phyloP scores from a whole-genome alignment of 2,888 invertebrate species.

The Orthosia gothica region DNA sequence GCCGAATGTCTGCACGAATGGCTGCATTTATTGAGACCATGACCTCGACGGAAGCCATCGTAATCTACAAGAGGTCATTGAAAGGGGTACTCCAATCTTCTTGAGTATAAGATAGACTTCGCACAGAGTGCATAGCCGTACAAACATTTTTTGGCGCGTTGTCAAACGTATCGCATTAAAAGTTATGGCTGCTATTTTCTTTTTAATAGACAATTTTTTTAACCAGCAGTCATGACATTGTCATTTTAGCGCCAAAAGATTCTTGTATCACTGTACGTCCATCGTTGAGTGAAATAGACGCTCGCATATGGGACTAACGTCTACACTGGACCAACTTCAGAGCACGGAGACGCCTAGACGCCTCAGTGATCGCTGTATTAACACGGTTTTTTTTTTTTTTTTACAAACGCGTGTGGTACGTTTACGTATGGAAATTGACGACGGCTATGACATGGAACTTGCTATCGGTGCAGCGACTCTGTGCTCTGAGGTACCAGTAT shows the following conservation, averaged over 20 bases:
- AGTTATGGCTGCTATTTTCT: not conserved
- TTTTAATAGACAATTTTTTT: not conserved
- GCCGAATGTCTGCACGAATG: not conserved
- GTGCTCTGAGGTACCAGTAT: not conserved
- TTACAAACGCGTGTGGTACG: not conserved
- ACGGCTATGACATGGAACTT: not conserved
- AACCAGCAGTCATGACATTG: no score
- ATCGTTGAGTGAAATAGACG: not conserved
- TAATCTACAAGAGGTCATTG: not conserved
- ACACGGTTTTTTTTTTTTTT: not conserved
- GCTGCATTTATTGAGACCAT: not conserved
- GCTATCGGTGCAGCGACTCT: not conserved
- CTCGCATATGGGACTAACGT: not conserved
- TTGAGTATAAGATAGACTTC: not conserved
- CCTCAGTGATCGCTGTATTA: no score
- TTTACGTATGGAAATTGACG: not conserved
- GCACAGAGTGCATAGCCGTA: not conserved
- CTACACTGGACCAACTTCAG: not conserved
- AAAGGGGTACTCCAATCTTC: slow-evolving; percentile 8
- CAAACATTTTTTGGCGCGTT: not conserved
- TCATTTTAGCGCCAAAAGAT: not conserved
- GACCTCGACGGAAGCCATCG: not conserved
- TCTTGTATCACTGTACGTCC: not conserved
- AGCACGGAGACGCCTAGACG: not conserved
- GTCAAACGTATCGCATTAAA: not conserved